Conservation (phyloP, 2,888 invertebrate species). For the Caenorhabditis sp. region DNA sequence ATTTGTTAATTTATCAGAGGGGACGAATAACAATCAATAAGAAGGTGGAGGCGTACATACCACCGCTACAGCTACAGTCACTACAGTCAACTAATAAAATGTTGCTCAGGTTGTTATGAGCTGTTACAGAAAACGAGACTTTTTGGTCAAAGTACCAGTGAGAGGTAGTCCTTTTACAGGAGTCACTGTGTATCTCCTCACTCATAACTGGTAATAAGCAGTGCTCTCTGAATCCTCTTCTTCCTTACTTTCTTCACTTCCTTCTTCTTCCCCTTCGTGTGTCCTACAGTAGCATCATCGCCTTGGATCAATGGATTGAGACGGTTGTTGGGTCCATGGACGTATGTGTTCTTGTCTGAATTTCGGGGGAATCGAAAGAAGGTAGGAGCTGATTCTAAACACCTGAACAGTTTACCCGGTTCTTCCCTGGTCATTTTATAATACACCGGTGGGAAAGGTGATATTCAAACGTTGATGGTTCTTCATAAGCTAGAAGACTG, state of each 20-base stretch:
- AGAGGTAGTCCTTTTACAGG: no score
- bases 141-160: no score
- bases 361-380: neutral
- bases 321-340: slow-evolving; percentile 15
- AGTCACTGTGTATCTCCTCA: neutral
- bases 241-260: neutral
- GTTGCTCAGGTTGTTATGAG: no score
- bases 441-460: neutral
- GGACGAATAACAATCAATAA: no score
- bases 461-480: neutral
- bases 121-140: no score
- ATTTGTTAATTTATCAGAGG: no score
- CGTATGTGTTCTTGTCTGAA: slow-evolving; percentile 6
- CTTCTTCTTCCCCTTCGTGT: slow-evolving; percentile 4
- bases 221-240: neutral
- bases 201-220: slow-evolving; percentile 9
- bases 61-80: no score
- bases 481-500: neutral
- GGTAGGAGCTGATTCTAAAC: no score
- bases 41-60: no score
- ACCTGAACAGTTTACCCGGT: slow-evolving; percentile 2
- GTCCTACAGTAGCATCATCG: slow-evolving; percentile 6
- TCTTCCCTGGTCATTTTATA: neutral
- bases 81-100: no score
- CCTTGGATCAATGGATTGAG: slow-evolving; percentile 5